Conservation (phyloP, 2,113 vertebrate species). For the Microtus pennsylvanicus region DNA sequence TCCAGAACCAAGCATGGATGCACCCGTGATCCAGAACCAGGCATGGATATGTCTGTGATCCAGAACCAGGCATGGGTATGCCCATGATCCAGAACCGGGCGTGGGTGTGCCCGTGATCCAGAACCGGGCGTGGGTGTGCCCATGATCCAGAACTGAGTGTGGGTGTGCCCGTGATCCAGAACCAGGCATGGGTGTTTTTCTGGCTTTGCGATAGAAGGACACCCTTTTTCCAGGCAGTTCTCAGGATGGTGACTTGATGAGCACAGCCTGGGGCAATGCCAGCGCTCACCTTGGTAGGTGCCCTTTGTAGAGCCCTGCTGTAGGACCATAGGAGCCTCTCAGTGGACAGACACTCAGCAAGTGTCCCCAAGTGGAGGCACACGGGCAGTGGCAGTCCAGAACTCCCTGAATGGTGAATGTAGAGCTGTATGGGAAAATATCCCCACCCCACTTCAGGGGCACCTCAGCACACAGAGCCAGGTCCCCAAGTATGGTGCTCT, state of each 20-base stretch:
- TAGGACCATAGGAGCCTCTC: background rate
- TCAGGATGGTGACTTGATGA: background rate
- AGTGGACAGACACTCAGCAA: background rate
- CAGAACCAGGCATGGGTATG: too few relatives aligned
- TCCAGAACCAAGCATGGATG: background rate
- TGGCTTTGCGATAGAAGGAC: background rate
- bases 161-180: background rate
- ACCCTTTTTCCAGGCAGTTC: background rate
- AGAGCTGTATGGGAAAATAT: background rate
- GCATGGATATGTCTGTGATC: too few relatives aligned
- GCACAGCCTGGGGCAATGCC: background rate
- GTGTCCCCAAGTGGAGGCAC: background rate
- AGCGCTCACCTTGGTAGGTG: rapidly evolving
- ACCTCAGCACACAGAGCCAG: background rate
- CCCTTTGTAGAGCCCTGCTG: background rate
- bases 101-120: background rate
- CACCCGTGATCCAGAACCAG: background rate
- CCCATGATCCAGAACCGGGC: background rate
- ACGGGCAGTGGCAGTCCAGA: background rate
- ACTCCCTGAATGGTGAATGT: background rate
- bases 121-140: background rate
- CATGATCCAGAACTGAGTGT: background rate
- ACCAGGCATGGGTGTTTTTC: background rate
- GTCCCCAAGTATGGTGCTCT: background rate
- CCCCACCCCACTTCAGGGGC: background rate